phyloP scores from a whole-genome alignment of 2,888 invertebrate genomes.

The Limenitis camilla region DNA sequence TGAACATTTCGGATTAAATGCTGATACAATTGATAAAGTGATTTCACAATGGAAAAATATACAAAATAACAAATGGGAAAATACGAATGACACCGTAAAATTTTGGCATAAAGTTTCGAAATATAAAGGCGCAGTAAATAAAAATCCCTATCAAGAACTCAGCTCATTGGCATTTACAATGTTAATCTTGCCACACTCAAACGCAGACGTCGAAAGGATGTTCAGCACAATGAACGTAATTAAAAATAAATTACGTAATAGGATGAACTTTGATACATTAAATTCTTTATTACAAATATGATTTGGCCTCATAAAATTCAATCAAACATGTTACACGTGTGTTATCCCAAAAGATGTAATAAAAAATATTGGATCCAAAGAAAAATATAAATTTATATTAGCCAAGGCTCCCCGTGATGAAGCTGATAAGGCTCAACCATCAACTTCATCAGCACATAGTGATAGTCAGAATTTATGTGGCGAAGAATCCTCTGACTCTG shows the following conservation, averaged over 20 bases:
- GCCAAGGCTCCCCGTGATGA: not conserved
- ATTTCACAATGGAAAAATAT: constrained; percentile 10
- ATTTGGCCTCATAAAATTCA: not conserved
- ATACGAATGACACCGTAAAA: not conserved
- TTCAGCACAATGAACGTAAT: constrained; percentile 14
- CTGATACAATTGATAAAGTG: constrained; percentile 6
- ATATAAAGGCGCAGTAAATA: constrained; percentile 5
- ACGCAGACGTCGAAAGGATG: constrained; percentile 18
- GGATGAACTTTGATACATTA: not conserved
- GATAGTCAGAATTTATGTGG: no score
- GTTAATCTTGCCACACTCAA: constrained; percentile 15
- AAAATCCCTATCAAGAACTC: constrained; percentile 12
- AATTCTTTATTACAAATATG: not conserved
- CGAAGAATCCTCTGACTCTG: no score
- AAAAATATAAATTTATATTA: not conserved
- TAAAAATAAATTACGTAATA: not conserved
- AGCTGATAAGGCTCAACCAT: not conserved
- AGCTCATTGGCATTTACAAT: constrained; percentile 7
- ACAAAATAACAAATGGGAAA: constrained; percentile 1
- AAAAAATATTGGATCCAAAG: no score
- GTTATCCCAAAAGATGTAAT: not conserved
- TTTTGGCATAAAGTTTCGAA: not conserved
- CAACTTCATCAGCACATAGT: not conserved
- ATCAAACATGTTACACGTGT: not conserved
- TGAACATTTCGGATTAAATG: not conserved